A percentile compares a stretch with the other conserved stretches of the same genome.
These are phyloP conservation scores for Biston stratarius DNA, from an alignment of 2,888 invertebrate species.

Conservation along the genomic window DNA sequence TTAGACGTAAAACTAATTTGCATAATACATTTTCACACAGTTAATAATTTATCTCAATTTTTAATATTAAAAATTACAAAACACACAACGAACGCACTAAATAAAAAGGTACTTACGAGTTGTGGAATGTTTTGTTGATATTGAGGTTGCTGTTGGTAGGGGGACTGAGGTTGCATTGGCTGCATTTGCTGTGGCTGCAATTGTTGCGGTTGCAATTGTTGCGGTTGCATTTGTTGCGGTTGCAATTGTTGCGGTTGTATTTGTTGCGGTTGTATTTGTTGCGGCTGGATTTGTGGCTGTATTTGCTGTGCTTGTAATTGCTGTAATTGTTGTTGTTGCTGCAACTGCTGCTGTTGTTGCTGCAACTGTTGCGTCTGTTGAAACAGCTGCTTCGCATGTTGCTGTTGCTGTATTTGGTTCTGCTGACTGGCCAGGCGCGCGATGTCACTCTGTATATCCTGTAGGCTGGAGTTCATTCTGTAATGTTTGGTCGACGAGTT, in stretches of 20 bases:
- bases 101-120: conserved; percentile 71
- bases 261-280: conserved; percentile 72
- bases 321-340: conserved; percentile 79
- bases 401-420: conserved; percentile 77
- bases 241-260: conserved; percentile 72
- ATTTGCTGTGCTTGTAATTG: conserved; percentile 71
- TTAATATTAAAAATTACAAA: conserved; percentile 1
- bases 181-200: conserved; percentile 69
- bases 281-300: conserved; percentile 69
- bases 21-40: not conserved
- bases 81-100: conserved; percentile 9
- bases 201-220: conserved; percentile 64
- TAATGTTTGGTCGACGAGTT: conserved; percentile 46
- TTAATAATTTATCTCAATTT: conserved; percentile 2
- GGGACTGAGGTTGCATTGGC: conserved; percentile 64
- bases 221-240: conserved; percentile 52
- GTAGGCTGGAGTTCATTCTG: conserved; percentile 97
- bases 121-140: conserved; percentile 84
- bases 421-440: conserved; percentile 93
- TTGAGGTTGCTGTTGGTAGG: conserved; percentile 74
- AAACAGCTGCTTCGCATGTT: conserved; percentile 75
- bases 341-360: conserved; percentile 72
- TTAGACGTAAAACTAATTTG: not conserved
- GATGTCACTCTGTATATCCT: conserved; percentile 97
- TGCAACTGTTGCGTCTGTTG: conserved; percentile 79